These are phyloP conservation scores for Papilio demoleus DNA, from an alignment of 2,888 invertebrate species.

Conservation along the genomic window DNA sequence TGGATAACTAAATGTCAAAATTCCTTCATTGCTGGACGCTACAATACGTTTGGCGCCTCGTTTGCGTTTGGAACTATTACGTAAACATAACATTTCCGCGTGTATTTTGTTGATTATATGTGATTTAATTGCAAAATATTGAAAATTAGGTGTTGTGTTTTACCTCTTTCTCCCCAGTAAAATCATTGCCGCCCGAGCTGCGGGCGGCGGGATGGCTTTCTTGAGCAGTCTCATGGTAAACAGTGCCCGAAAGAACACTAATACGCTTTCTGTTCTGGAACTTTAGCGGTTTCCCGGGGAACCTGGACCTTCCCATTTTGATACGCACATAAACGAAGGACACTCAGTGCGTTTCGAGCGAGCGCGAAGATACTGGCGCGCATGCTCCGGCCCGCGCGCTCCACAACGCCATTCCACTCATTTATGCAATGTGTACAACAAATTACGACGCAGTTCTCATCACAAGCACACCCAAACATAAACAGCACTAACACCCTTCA, in stretches of 20 bases:
- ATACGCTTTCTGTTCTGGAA: conserved; percentile 93
- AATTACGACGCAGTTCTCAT: conserved; percentile 81
- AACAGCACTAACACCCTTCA: conserved; percentile 74
- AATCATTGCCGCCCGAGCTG: conserved; percentile 74
- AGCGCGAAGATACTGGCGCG: conserved; percentile 80
- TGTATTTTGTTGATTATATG: conserved; percentile 54
- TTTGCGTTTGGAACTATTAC: conserved; percentile 69
- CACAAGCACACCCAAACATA: conserved; percentile 69
- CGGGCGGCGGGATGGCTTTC: conserved; percentile 76
- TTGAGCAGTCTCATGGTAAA: conserved; percentile 79
- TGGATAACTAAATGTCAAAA: conserved; percentile 66
- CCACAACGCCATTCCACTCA: conserved; percentile 83
- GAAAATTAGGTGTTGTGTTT: conserved; percentile 55
- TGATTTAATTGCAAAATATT: conserved; percentile 53
- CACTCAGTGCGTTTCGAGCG: conserved; percentile 81
- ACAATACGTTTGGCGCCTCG: conserved; percentile 60
- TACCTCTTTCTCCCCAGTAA: conserved; percentile 81
- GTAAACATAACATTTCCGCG: conserved; percentile 75
- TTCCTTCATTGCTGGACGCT: conserved; percentile 49
- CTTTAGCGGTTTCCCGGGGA: conserved; percentile 94
- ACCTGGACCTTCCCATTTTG: conserved; percentile 92
- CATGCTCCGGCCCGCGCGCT: conserved; percentile 82
- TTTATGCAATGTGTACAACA: conserved; percentile 80
- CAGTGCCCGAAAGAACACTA: conserved; percentile 88
- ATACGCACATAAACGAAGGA: conserved; percentile 81